Evolutionary conservation across 2,113 vertebrate genomes (phyloP).

Genomic region (Fregata magnificens): DNA sequence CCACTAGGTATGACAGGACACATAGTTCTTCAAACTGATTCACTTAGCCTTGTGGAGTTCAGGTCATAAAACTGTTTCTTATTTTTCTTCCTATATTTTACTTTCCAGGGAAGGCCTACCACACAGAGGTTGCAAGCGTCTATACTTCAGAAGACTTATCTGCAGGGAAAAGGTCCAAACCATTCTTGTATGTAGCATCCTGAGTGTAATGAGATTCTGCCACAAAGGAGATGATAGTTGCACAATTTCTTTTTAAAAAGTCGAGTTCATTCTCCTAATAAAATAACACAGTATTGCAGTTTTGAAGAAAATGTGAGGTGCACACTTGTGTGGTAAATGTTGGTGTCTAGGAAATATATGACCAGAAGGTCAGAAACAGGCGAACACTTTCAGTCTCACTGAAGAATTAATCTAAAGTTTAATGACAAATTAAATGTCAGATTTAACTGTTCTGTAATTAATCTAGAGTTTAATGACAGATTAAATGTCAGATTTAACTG

Average conservation of each 20-base stretch:
- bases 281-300: neutral
- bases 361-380: constrained; percentile 12
- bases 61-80: neutral
- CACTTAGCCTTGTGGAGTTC: neutral
- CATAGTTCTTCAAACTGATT: neutral
- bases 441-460: constrained; percentile 24
- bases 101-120: neutral
- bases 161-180: neutral
- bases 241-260: neutral
- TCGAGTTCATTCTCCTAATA: neutral
- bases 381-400: neutral
- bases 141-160: neutral
- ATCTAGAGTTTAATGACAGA: constrained; percentile 30
- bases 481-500: constrained; percentile 30
- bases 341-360: neutral
- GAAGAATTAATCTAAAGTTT: constrained; percentile 44
- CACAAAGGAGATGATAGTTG: neutral
- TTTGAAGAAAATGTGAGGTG: neutral
- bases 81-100: neutral
- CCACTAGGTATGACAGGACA: neutral
- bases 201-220: neutral
- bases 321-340: neutral
- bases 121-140: neutral
- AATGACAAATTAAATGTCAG: constrained; percentile 51
- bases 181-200: neutral